Conservation (phyloP, 35 echinoderm and acorn worm species). For the Ophiothrix spiculata region DNA sequence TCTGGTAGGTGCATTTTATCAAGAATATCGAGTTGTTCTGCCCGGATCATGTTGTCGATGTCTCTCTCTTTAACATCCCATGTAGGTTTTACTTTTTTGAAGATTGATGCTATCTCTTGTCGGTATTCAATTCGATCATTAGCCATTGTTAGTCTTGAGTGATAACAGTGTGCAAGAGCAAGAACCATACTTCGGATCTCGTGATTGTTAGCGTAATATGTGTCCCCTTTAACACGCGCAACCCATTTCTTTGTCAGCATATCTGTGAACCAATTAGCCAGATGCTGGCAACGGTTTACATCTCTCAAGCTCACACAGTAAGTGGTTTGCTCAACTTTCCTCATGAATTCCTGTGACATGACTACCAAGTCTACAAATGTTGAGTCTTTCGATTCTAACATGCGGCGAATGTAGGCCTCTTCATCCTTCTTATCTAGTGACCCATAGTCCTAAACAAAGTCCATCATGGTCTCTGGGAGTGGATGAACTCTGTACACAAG, state of each 20-base stretch:
- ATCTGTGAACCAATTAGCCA: slow-evolving; percentile 28
- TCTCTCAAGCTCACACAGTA: slow-evolving; percentile 48
- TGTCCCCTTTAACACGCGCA: neutral
- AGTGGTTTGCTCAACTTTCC: slow-evolving; percentile 9
- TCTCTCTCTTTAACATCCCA: neutral
- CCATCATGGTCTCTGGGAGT: slow-evolving; percentile 45
- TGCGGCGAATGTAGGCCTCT: slow-evolving; percentile 32
- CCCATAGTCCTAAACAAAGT: slow-evolving; percentile 48
- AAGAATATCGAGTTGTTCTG: slow-evolving; percentile 39
- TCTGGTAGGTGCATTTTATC: slow-evolving; percentile 31
- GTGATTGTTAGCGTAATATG: neutral
- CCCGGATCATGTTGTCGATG: slow-evolving; percentile 23
- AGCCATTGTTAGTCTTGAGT: slow-evolving; percentile 30
- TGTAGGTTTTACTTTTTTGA: neutral
- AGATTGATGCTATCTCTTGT: slow-evolving; percentile 6
- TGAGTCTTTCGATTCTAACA: slow-evolving; percentile 17
- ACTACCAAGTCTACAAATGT: slow-evolving; percentile 37
- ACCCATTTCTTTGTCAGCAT: slow-evolving; percentile 31
- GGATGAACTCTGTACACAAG: slow-evolving; percentile 44
- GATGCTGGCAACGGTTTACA: slow-evolving; percentile 34
- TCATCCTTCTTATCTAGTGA: slow-evolving; percentile 42
- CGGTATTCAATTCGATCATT: slow-evolving; percentile 18
- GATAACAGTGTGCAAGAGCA: slow-evolving; percentile 38
- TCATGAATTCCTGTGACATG: slow-evolving; percentile 38
- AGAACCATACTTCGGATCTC: slow-evolving; percentile 22